Evolutionary conservation across 1,140 invertebrate species (phyloP), one percentile per base, ranked within the genome.

Genomic region (Drosophila serrata): DNA sequence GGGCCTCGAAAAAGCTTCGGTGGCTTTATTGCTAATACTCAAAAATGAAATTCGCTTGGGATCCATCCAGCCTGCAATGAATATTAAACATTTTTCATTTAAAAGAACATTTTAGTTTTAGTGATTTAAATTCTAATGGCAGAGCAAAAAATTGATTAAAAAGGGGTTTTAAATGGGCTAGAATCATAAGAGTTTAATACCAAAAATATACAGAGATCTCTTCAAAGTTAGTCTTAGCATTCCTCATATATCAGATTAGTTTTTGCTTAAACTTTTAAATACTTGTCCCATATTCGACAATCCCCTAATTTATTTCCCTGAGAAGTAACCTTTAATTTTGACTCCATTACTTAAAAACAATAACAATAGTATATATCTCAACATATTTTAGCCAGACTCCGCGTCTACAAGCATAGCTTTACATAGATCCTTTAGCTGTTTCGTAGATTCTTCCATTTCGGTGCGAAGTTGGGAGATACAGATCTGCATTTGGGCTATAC

Each of bases 371-470:
- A n/a, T n/a, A n/a, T n/a, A 49, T 12, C n/a, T 22, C 13, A 11
- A 12, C 15, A 29, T 7, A 19, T 35, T 29, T 57, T 17, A 64
- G 19, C 31, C 49, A 13, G 17, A 33, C 9, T 64, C 40, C 24
- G 65, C 24, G n/a, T 86, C 49, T 3, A 80, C 9, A 0, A 22
- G 35, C 17, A 53, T 37, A 27, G 62, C 22, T 8, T 40, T 29
- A n/a, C 64, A 81, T 15, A 90, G 48, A 31, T 81, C 55, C 12
- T 43, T 40, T 7, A 90, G 29, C 46, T 46, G 39, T 8, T 81
- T 85, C 4, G 37, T 55, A 4, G 73, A 67, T 19, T 73, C 48
- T 22, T 81, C 74, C 85, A 90, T 90, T 49, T 81, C 81, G 31
- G 56, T 62, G 13, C 68, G 69, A 29, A 90, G 59, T 24, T 79